Evolutionary conservation across 2,888 invertebrate species (phyloP).

Genomic region (Flexamia atlantica): DNA sequence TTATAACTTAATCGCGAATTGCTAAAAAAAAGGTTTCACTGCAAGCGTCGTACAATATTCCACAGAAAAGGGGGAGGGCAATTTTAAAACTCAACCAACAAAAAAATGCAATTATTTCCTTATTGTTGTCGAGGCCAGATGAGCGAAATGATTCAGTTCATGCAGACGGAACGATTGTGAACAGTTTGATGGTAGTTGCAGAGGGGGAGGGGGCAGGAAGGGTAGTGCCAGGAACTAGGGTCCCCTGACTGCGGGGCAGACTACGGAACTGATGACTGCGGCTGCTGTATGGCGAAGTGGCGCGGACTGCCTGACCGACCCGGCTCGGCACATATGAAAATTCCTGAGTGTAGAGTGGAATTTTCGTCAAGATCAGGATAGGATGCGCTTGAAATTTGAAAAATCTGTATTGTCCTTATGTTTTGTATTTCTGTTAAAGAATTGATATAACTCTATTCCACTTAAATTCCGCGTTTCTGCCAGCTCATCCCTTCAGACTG

Average conservation of each 20-base stretch:
- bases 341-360: too few species aligned
- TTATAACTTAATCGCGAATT: too few species aligned
- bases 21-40: too few species aligned
- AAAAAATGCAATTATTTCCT: neutral
- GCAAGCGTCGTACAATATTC: too few species aligned
- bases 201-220: slow-evolving; percentile 15
- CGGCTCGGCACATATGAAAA: neutral
- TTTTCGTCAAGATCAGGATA: too few species aligned
- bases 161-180: neutral
- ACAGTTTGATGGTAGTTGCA: neutral
- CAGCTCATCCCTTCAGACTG: too few species aligned
- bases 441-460: too few species aligned
- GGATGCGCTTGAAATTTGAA: too few species aligned
- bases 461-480: too few species aligned
- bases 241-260: slow-evolving; percentile 14
- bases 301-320: neutral
- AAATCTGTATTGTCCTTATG: too few species aligned
- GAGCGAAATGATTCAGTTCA: neutral
- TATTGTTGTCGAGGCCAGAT: neutral
- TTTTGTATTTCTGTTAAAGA: too few species aligned
- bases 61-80: too few species aligned
- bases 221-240: slow-evolving; percentile 49
- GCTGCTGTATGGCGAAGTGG: neutral
- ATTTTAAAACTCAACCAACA: neutral
- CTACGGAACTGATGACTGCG: slow-evolving; percentile 33